Percentiles rank a stretch among this genome's conserved stretches.
Evolutionary conservation across 2,113 vertebrate species (phyloP).

Genomic region (Petromus typicus): DNA sequence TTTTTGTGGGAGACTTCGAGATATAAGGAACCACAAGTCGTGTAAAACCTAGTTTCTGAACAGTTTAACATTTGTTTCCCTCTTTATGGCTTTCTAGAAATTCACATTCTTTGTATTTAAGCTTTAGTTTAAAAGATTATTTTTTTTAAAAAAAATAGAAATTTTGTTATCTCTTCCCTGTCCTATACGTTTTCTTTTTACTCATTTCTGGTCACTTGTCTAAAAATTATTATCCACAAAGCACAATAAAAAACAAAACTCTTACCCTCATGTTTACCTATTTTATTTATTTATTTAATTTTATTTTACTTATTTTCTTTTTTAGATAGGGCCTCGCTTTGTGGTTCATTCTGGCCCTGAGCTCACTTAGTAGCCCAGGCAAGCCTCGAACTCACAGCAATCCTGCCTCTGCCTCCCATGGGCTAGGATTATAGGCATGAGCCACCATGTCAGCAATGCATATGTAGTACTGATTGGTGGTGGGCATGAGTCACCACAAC

Average conservation of each 20-base stretch:
- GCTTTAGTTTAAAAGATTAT: slow-evolving; percentile 42
- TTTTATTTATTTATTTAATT: too few species aligned
- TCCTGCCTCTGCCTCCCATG: too few species aligned
- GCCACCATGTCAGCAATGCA: too few species aligned
- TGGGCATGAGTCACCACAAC: too few species aligned
- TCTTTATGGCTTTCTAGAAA: slow-evolving; percentile 39
- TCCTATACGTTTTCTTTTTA: slow-evolving; percentile 2
- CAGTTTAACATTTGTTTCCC: neutral
- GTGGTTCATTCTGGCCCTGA: too few species aligned
- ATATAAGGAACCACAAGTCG: neutral
- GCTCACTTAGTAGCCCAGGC: too few species aligned
- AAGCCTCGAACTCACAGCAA: too few species aligned
- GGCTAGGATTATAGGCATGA: too few species aligned
- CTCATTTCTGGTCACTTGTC: slow-evolving; percentile 32
- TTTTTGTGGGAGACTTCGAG: slow-evolving; percentile 37
- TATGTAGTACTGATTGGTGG: too few species aligned
- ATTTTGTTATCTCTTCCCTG: neutral
- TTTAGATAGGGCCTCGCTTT: too few species aligned
- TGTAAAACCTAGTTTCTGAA: slow-evolving; percentile 33
- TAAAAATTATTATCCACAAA: slow-evolving; percentile 44
- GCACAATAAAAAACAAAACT: neutral
- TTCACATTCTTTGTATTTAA: slow-evolving; percentile 44
- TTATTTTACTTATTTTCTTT: too few species aligned
- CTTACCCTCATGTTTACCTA: neutral
- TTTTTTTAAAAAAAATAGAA: neutral